These are phyloP conservation scores for Hyppa rectilinea DNA, from an alignment of 2,888 invertebrate species.

Conservation along the genomic window DNA sequence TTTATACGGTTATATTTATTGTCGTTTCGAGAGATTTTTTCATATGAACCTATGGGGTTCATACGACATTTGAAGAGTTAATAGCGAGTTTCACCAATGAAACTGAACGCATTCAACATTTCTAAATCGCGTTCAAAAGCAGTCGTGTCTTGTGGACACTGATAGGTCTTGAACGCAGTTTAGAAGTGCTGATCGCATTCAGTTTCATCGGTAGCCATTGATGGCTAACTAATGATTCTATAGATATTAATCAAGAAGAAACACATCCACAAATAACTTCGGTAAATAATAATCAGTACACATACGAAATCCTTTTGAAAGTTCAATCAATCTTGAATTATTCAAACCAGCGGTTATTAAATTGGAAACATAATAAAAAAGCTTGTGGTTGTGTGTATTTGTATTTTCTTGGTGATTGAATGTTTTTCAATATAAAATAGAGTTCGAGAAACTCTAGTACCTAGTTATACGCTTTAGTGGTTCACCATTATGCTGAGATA, in stretches of 20 bases:
- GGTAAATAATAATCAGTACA: not conserved
- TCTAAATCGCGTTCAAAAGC: too few relatives aligned
- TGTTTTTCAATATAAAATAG: not conserved
- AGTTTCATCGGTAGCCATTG: too few relatives aligned
- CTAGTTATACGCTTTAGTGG: not conserved
- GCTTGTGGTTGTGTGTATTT: not conserved
- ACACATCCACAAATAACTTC: not conserved
- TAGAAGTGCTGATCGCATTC: too few relatives aligned
- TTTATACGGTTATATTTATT: too few relatives aligned
- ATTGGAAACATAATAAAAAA: slow-evolving; percentile 6
- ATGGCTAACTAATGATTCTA: not conserved
- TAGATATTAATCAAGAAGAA: not conserved
- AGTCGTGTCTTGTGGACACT: too few relatives aligned
- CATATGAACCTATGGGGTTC: too few relatives aligned
- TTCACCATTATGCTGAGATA: too few relatives aligned
- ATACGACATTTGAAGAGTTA: too few relatives aligned
- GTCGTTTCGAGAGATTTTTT: too few relatives aligned
- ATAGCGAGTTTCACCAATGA: too few relatives aligned
- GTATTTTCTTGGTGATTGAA: not conserved
- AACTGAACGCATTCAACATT: too few relatives aligned
- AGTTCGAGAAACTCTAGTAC: not conserved
- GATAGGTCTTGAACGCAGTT: too few relatives aligned
- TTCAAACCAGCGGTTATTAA: not conserved
- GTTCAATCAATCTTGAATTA: slow-evolving; percentile 2
- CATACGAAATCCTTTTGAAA: not conserved